Evolutionary conservation across 1,140 invertebrate genomes (phyloP).

Genomic region (Cotesia glomerata): DNA sequence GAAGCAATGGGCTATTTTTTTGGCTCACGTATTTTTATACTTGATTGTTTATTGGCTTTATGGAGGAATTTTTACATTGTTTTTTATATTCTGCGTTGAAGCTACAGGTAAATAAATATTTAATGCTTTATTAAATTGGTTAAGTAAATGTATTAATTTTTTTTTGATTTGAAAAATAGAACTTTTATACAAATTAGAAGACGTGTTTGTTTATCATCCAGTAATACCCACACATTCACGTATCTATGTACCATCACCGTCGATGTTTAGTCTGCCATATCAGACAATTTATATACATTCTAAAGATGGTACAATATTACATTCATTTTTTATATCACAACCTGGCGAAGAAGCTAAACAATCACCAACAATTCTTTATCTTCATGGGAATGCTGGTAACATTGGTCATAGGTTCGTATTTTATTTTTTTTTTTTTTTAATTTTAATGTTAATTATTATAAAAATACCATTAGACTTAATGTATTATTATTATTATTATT

Average conservation of each 20-base stretch:
- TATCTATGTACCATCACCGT: constrained; percentile 84
- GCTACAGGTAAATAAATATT: constrained; percentile 67
- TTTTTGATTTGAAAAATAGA: constrained; percentile 63
- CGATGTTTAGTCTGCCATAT: constrained; percentile 81
- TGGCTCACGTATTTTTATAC: constrained; percentile 69
- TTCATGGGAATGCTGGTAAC: constrained; percentile 97
- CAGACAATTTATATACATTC: constrained; percentile 82
- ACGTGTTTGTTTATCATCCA: constrained; percentile 87
- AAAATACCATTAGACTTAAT: no score
- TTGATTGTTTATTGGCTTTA: constrained; percentile 83
- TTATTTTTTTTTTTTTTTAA: no score
- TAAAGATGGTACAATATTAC: constrained; percentile 80
- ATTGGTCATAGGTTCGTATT: constrained; percentile 82
- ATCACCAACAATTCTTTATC: constrained; percentile 83
- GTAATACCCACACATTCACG: constrained; percentile 86
- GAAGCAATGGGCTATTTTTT: constrained; percentile 66
- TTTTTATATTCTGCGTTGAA: constrained; percentile 72
- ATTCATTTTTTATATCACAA: constrained; percentile 88
- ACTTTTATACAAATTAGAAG: constrained; percentile 84
- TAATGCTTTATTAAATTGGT: not conserved
- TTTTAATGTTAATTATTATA: no score
- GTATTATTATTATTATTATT: no score
- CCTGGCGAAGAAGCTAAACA: constrained; percentile 68
- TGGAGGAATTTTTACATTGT: constrained; percentile 72
- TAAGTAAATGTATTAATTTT: constrained; percentile 2